Base-by-base conservation (phyloP, 2,113 vertebrate species). In the Muntiacus muntjak region DNA sequence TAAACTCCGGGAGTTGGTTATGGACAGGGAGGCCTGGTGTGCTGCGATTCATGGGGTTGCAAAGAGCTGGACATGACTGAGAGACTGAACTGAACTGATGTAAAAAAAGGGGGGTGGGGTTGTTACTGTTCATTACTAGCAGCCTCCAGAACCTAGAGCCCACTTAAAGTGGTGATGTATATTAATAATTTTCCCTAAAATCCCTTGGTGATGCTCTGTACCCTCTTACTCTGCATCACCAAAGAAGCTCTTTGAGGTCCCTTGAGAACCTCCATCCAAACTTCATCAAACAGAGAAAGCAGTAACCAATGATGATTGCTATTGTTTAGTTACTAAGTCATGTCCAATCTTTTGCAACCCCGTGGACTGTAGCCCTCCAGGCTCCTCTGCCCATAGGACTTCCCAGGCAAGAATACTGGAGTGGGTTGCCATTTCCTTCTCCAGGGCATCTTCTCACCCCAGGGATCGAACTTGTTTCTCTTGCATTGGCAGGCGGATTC, bases 141-240 rank as follows among this genome's bases (percentile, higher is more conserved):
- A 60, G 40, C 45, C n/a, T n/a, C 50, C 28, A 33, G 76, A 64
- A 50, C 64, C 57, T 10, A 17, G 67, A 67, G 54, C 45, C 84
- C 58, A 14, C 45, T 23, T 47, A 28, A 81, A 74, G 64, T 67
- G 12, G 10, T 6, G 28, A 21, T 3, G 7, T 17, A 40, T 23
- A 40, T 74, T 74, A 74, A 2, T 9, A 87, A 40, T 33, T 60
- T 85, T 36, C 43, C 64, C 54, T 40, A 25, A 62, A 88, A 25
- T 12, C 30, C 33, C 21, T 16, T 7, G 1, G 14, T 1, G 10
- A 36, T 2, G 4, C 4, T 43, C 19, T 23, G 9, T 21, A 12
- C 43, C 52, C 30, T 62, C 23, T 36, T 30, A 9, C 11, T 82
- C 58, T 19, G 50, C 14, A 1, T 62, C 23, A 33, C 15, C 6